Evolutionary conservation across 2,888 invertebrate species (phyloP).

Genomic region (Dolomedes plantarius): DNA sequence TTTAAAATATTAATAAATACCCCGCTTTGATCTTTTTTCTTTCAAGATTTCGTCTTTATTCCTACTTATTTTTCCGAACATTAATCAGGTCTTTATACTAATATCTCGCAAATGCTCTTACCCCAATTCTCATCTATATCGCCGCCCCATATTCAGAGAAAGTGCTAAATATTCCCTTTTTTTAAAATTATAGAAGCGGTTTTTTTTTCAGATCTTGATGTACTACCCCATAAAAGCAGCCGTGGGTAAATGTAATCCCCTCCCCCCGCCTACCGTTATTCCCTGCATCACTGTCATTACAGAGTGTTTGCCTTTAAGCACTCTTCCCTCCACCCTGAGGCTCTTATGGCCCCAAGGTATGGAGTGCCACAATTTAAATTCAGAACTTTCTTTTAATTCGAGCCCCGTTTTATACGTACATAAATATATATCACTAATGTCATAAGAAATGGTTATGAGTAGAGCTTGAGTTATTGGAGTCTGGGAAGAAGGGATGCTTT

Average conservation of each 20-base stretch:
- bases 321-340: neutral
- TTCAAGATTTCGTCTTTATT: no score
- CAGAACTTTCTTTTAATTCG: neutral
- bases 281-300: neutral
- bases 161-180: no score
- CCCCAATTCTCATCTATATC: no score
- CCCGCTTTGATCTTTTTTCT: no score
- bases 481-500: neutral
- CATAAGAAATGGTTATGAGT: conserved; percentile 2
- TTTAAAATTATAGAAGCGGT: no score
- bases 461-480: neutral
- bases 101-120: no score
- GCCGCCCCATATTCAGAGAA: no score
- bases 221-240: neutral
- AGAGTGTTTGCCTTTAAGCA: neutral
- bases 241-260: neutral
- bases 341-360: neutral
- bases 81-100: no score
- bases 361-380: neutral
- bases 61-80: no score
- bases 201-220: neutral
- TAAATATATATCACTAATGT: conserved; percentile 5
- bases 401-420: neutral
- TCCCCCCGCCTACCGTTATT: neutral
- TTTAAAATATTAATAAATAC: no score